Percentiles rank a stretch among this genome's conserved stretches.
Conservation (phyloP, 1,140 invertebrate species). For the Drosophila ambigua region DNA sequence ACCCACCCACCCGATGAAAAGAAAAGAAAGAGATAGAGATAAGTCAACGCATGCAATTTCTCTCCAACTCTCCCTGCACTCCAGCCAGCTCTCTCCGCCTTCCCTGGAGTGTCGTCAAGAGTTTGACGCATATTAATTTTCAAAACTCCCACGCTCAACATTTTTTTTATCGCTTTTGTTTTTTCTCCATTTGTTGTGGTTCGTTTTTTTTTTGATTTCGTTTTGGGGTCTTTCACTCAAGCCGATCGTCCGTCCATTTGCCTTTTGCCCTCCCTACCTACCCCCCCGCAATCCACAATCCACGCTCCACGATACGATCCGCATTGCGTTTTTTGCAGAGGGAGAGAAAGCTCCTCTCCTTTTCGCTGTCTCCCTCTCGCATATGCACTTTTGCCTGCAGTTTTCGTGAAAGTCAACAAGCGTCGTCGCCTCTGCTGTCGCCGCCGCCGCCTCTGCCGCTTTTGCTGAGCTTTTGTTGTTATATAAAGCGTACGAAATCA, state of each 20-base stretch:
- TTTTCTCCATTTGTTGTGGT: slow-evolving; percentile 41
- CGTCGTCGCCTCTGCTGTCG: neutral
- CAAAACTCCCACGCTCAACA: slow-evolving; percentile 79
- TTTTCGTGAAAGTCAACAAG: slow-evolving; percentile 74
- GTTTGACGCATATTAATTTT: slow-evolving; percentile 78
- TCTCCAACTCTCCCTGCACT: slow-evolving; percentile 13
- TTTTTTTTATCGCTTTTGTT: slow-evolving; percentile 53
- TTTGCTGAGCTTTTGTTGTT: slow-evolving; percentile 43
- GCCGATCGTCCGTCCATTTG: slow-evolving; percentile 61
- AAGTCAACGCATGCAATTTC: slow-evolving; percentile 36
- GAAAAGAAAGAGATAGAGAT: neutral
- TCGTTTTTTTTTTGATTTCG: slow-evolving; percentile 43
- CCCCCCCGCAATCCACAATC: too few species aligned
- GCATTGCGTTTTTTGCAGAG: slow-evolving; percentile 45
- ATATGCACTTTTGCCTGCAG: slow-evolving; percentile 74
- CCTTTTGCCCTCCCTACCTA: slow-evolving; percentile 43
- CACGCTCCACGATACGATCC: slow-evolving; percentile 2
- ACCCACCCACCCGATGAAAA: slow-evolving; percentile 46
- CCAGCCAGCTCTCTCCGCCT: slow-evolving; percentile 16
- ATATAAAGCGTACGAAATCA: slow-evolving; percentile 78
- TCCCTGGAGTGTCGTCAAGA: slow-evolving; percentile 63
- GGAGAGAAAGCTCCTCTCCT: slow-evolving; percentile 71
- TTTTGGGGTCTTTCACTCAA: slow-evolving; percentile 48
- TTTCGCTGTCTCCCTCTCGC: slow-evolving; percentile 19
- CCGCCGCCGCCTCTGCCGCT: too few species aligned